Percentiles rank a stretch among this genome's conserved stretches.
Conservation (phyloP, 2,113 vertebrate species). For the Nestor notabilis region DNA sequence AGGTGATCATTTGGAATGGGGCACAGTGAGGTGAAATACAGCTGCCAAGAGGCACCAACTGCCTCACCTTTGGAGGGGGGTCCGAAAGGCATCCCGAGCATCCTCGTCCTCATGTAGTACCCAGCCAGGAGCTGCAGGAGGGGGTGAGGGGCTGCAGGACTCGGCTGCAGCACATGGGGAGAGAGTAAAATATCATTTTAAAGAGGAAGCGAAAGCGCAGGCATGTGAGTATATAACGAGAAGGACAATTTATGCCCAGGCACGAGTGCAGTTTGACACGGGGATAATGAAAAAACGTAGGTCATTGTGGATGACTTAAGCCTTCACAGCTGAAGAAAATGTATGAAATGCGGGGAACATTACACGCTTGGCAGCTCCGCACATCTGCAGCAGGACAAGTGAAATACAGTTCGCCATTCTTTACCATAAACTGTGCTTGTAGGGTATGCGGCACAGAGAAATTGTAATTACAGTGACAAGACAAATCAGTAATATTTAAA, state of each 20-base stretch:
- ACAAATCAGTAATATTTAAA: conserved; percentile 89
- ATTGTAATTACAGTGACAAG: conserved; percentile 90
- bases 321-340: conserved; percentile 91
- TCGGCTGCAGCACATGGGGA: neutral
- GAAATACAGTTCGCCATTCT: conserved; percentile 87
- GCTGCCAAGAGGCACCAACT: rapidly evolving
- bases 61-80: neutral
- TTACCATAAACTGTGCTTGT: conserved; percentile 83
- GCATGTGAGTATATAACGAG: conserved; percentile 90
- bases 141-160: neutral
- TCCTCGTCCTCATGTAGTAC: neutral
- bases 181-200: conserved; percentile 80
- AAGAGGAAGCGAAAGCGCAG: conserved; percentile 73
- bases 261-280: conserved; percentile 93
- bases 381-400: conserved; percentile 83
- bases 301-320: conserved; percentile 98
- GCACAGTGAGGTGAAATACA: rapidly evolving
- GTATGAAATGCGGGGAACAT: conserved; percentile 96
- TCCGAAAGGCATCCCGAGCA: rapidly evolving
- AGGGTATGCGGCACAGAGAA: conserved; percentile 83
- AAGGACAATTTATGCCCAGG: conserved; percentile 98
- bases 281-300: conserved; percentile 99
- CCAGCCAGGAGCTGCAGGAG: neutral
- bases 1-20: neutral
- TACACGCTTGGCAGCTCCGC: conserved; percentile 87